These are phyloP conservation scores for Scophthalmus maximus DNA, from an alignment of 2,113 vertebrate species.

Conservation along the genomic window DNA sequence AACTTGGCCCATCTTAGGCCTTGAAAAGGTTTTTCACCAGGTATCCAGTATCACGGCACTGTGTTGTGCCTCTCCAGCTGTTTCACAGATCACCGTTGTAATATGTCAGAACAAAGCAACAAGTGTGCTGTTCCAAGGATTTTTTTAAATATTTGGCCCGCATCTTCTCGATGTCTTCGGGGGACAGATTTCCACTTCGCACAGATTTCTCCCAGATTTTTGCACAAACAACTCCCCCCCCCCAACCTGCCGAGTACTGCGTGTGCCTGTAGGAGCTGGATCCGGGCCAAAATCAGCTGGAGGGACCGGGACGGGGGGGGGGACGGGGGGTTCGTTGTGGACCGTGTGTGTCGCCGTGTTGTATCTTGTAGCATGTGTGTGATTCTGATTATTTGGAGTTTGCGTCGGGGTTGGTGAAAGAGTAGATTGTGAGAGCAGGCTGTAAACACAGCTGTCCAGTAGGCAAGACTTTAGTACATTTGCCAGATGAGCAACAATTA, in stretches of 20 bases:
- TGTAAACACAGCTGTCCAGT: conserved; percentile 67
- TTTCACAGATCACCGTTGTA: neutral
- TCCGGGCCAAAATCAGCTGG: conserved; percentile 67
- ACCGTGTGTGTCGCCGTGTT: conserved; percentile 52
- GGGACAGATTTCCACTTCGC: conserved; percentile 25
- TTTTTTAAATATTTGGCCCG: conserved; percentile 27
- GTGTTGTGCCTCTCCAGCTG: neutral
- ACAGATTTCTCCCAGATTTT: conserved; percentile 48
- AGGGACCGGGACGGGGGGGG: no score
- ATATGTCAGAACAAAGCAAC: neutral
- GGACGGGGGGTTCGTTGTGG: conserved; percentile 48
- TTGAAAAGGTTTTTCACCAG: neutral
- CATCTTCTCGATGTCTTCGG: conserved; percentile 3
- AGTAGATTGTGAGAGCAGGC: conserved; percentile 29
- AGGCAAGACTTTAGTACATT: neutral
- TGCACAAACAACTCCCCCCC: no score
- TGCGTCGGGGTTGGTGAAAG: conserved; percentile 38
- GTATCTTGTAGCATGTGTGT: conserved; percentile 19
- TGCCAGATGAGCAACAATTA: neutral
- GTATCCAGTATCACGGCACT: neutral
- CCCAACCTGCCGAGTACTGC: conserved; percentile 36
- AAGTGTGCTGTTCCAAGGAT: conserved; percentile 11
- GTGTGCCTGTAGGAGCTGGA: conserved; percentile 59
- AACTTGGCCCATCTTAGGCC: neutral
- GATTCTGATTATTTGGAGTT: conserved; percentile 45